Conservation (phyloP, 2,888 invertebrate species). For the Drosophila nr. medialis region DNA sequence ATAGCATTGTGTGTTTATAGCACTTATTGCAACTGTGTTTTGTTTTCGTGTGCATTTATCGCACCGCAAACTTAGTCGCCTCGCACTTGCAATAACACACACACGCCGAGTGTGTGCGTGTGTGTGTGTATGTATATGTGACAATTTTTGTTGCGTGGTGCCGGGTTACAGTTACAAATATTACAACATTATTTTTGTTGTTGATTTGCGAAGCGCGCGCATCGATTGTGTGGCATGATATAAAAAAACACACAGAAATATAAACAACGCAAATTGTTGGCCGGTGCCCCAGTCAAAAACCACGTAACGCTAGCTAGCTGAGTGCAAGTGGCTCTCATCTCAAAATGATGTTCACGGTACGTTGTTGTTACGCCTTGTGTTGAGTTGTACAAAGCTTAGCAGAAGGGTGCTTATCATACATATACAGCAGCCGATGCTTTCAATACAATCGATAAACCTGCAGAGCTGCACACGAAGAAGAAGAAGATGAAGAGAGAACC, state of each 20-base stretch:
- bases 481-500: constrained; percentile 8
- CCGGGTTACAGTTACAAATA: constrained; percentile 72
- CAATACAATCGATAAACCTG: constrained; percentile 70
- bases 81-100: constrained; percentile 37
- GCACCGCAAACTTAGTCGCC: constrained; percentile 28
- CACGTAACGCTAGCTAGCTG: constrained; percentile 48
- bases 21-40: constrained; percentile 7
- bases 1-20: constrained; percentile 18
- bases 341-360: constrained; percentile 83
- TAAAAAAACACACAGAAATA: constrained; percentile 50
- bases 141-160: constrained; percentile 75
- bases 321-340: constrained; percentile 31
- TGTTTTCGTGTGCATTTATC: constrained; percentile 20
- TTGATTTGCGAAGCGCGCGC: constrained; percentile 55
- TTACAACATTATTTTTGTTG: constrained; percentile 48
- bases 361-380: constrained; percentile 56
- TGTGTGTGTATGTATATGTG: constrained; percentile 60
- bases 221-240: constrained; percentile 58
- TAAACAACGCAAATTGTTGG: constrained; percentile 34
- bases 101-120: constrained; percentile 35
- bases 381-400: neutral
- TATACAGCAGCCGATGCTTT: constrained; percentile 19
- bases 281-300: constrained; percentile 39
- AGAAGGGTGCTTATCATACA: constrained; percentile 39
- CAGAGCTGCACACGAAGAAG: constrained; percentile 21